Base-by-base conservation (phyloP, 2,113 vertebrate genomes). In the Sterna hirundo region DNA sequence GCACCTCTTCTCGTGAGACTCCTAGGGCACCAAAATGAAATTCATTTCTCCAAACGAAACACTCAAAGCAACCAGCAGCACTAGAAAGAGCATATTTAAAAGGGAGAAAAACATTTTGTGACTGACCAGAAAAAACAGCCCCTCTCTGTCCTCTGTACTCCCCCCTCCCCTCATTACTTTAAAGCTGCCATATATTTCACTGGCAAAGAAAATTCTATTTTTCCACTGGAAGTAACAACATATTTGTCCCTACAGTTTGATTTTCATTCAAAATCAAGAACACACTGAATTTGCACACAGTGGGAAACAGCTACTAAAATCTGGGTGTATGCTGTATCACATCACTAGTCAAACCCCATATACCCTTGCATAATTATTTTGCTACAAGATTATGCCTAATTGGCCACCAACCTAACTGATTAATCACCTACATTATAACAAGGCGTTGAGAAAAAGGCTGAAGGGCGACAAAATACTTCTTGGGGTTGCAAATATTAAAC, bases 321-420 rank as follows among this genome's bases (percentile, higher is more conserved):
- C 89, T 34, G 97, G 94, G 89, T 92, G 90, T 21, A 74, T 23
- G 54, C 94, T 72, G 29, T 91, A 83, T 36, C 94, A 77, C 94
- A 84, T 75, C 90, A 23, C 95, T 18, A 62, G 38, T 42, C 88
- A 95, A 95, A 93, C 49, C 95, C 86, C 86, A 81, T 19, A 68
- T 15, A 96, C 55, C 82, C 68, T 32, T 15, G 70, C 85, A 38
- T 94, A 95, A 96, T 97, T 96, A 96, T 98, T 97, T 97, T 97
- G 66, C 95, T 95, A 91, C 97, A 94, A 94, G 95, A 96, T 96
- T 97, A 92, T 86, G 97, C 94, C 96, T 97, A 98, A 98, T 97
- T 98, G 93, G 89, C 91, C 98, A 96, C 96, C 94, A 95, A 96
- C 96, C 96, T 96, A 88, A 93, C 96, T 78, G 97, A 98, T 98